phyloP scores from a whole-genome alignment of 2,888 invertebrate genomes.

The Tachystola acroxantha region DNA sequence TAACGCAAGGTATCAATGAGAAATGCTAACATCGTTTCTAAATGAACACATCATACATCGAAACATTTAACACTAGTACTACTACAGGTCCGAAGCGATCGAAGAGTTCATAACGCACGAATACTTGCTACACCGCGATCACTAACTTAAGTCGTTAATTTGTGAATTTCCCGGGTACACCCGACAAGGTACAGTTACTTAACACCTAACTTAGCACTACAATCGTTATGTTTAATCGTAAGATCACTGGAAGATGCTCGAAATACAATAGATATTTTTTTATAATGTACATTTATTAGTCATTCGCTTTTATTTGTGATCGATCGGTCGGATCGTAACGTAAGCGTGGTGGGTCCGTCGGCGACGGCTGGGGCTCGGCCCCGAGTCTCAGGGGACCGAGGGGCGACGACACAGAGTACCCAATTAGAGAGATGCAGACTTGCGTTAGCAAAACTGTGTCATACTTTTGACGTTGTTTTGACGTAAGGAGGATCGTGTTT shows the following conservation, averaged over 20 bases:
- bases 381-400: slow-evolving; percentile 22
- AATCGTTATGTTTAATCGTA: slow-evolving; percentile 60
- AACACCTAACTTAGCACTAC: slow-evolving; percentile 62
- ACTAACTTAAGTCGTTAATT: slow-evolving; percentile 64
- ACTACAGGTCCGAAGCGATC: slow-evolving; percentile 64
- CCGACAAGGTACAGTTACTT: slow-evolving; percentile 62
- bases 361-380: slow-evolving; percentile 14
- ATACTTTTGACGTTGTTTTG: no score
- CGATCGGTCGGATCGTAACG: slow-evolving; percentile 29
- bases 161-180: slow-evolving; percentile 65
- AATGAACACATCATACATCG: slow-evolving; percentile 73
- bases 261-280: slow-evolving; percentile 55
- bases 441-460: no score
- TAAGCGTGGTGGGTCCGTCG: slow-evolving; percentile 34
- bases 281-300: slow-evolving; percentile 50
- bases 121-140: slow-evolving; percentile 51
- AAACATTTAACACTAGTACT: slow-evolving; percentile 68
- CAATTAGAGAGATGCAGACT: no score
- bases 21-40: slow-evolving; percentile 62
- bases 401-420: no score
- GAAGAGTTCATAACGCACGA: slow-evolving; percentile 47
- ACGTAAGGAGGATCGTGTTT: no score
- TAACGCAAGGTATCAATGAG: slow-evolving; percentile 50
- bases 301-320: slow-evolving; percentile 40
- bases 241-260: slow-evolving; percentile 74